Evolutionary conservation across 2,113 vertebrate species (phyloP).

Genomic region (Syngnathus floridae): DNA sequence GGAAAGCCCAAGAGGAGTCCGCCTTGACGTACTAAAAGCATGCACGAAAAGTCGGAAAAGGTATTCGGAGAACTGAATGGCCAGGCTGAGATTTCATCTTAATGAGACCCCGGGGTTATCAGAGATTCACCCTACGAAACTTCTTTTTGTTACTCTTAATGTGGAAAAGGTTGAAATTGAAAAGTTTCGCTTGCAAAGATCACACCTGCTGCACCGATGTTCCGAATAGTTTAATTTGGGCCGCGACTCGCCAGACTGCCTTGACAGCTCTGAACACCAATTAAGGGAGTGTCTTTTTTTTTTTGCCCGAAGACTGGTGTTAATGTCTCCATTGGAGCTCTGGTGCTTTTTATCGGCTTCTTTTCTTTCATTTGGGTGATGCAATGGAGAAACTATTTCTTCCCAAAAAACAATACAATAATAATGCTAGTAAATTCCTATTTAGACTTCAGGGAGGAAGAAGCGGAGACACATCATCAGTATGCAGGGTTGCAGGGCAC

Average conservation of each 20-base stretch:
- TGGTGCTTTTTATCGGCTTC: background rate
- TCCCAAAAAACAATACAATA: background rate
- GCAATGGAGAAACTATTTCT: background rate
- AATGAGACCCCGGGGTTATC: constrained; percentile 58
- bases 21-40: constrained; percentile 10
- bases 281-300: background rate
- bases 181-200: constrained; percentile 27
- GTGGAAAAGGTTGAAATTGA: constrained; percentile 16
- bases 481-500: constrained; percentile 50
- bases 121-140: constrained; percentile 47
- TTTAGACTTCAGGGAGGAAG: constrained; percentile 28
- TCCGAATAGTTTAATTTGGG: background rate
- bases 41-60: constrained; percentile 11
- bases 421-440: background rate
- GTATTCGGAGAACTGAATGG: constrained; percentile 50
- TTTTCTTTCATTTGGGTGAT: background rate
- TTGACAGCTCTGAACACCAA: background rate
- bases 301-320: background rate
- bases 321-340: background rate
- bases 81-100: constrained; percentile 23
- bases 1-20: constrained; percentile 20
- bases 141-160: constrained; percentile 8
- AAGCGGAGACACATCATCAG: constrained; percentile 43
- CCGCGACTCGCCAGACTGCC: background rate
- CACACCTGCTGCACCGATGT: constrained; percentile 1